Base-by-base conservation (phyloP, 2,113 vertebrate species). In the Tragelaphus buxtoni region DNA sequence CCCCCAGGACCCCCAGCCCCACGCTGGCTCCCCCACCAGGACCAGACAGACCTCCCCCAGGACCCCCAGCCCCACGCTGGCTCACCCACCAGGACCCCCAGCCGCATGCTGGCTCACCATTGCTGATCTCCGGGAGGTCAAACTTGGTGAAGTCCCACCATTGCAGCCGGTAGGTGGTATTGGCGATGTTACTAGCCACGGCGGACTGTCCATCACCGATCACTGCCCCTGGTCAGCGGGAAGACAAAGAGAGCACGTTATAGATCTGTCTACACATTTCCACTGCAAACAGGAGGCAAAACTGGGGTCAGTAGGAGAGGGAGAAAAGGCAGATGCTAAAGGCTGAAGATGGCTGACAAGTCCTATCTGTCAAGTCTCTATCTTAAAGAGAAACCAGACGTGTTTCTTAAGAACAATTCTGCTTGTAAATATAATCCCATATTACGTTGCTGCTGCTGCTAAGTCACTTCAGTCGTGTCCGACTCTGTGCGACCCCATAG, bases 81-180 rank as follows among this genome's bases (percentile, higher is more conserved):
- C 5, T 42, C 42, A 42, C 42, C 42, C 28, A 77, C 7, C 6
- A 53, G 14, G 14, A 45, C 39, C n/a, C 63, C 55, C 97, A 32
- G 49, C n/a, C 85, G 88, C 14, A 55, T 7, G 9, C 30, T 82
- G 94, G 51, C 98, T 98, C 98, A 99, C 99, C 99, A 94, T 99
- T 99, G 98, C 99, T 99, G 99, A 99, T 99, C 98, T 99, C 99
- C 42, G 99, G 99, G 88, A 99, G 99, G 96, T 99, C 99, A 74
- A 99, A 99, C 96, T 99, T 99, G 69, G 99, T 99, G 98, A 99
- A 99, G 98, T 99, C 99, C 99, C 99, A 99, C 99, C 99, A 99
- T 98, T 99, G 99, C 95, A 99, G 99, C 7, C 99, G 98, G 98
- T 99, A 99, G 18, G 99, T 99, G 61, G 99, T 99, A 98, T 99